Base-by-base conservation (phyloP, 2,797 vertebrate genomes). In the Platyrinchus mystaceus region DNA sequence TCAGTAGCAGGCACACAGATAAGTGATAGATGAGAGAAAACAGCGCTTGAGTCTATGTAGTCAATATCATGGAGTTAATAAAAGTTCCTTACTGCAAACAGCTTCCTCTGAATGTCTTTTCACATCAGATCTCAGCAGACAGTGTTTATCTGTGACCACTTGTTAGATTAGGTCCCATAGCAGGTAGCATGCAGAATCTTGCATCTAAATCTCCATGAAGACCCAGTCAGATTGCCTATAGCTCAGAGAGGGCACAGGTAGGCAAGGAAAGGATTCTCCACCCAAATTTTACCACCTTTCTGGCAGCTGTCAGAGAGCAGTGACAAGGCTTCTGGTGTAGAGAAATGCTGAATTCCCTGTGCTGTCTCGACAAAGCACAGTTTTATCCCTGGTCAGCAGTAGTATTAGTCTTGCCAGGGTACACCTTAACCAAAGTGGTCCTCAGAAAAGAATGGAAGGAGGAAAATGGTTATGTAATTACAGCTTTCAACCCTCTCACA, bases 21-120 rank as follows among this genome's bases (percentile, higher is more conserved):
- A 94, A 92, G 81, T 4, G 3, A 85, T 17, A 95, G 93, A 95
- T 90, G 94, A 80, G 81, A 95, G 80, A 80, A 93, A 80, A 94
- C 70, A 84, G 85, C 34, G 30, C 67, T 94, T 58, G 56, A 84
- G 70, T 59, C 21, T 63, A 55, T 37, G 56, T 23, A 94, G 87
- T 91, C 85, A 84, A 77, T 91, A 95, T 77, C 88, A 64, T 14
- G 39, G 30, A 94, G 91, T 64, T 92, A 90, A 93, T 79, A 80
- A 62, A 91, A 89, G 80, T 93, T 94, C 79, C 70, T 88, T 56
- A 79, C 59, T 91, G 66, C 83, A 69, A 49, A 92, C 59, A 86
- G 59, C 44, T 75, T 70, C 58, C 47, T 90, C 66, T n/a, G 46
- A 53, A 34, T 22, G 24, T 79, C 70, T 90, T 92, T 85, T 75